Percentiles rank a stretch among this genome's conserved stretches.
Evolutionary conservation across 2,113 vertebrate genomes (phyloP).

Genomic region (Nannospalax galili): DNA sequence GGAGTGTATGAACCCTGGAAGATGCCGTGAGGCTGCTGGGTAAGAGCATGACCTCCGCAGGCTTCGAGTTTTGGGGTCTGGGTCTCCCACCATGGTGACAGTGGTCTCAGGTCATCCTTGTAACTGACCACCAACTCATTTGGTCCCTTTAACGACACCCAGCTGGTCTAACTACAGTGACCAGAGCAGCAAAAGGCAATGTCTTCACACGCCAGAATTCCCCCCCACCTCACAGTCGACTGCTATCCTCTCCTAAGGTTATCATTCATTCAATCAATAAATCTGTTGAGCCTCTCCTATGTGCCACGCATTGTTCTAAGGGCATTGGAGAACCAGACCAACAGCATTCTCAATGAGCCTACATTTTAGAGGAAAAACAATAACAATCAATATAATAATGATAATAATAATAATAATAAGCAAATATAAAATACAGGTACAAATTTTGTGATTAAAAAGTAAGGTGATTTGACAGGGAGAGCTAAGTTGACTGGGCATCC

Average conservation of each 20-base stretch:
- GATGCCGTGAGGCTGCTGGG: no score
- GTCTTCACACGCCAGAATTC: not conserved
- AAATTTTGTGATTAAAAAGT: constrained; percentile 7
- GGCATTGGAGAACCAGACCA: not conserved
- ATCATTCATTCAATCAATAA: not conserved
- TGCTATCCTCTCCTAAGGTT: not conserved
- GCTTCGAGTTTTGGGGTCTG: not conserved
- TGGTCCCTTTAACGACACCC: not conserved
- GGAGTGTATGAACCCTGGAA: not conserved
- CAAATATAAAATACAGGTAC: not conserved
- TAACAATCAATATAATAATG: not conserved
- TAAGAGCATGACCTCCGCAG: not conserved
- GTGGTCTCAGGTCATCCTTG: not conserved
- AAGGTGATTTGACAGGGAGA: not conserved
- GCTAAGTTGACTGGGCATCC: not conserved
- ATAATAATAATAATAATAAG: no score
- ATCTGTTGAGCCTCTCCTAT: not conserved
- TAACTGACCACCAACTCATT: not conserved
- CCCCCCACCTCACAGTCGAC: not conserved
- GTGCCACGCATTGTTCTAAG: not conserved
- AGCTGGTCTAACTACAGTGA: not conserved
- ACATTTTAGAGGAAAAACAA: not conserved
- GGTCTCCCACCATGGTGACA: not conserved
- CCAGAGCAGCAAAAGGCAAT: not conserved
- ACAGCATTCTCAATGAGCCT: not conserved